Conservation (phyloP, 2,113 vertebrate genomes). For the Emydocephalus ijimae region DNA sequence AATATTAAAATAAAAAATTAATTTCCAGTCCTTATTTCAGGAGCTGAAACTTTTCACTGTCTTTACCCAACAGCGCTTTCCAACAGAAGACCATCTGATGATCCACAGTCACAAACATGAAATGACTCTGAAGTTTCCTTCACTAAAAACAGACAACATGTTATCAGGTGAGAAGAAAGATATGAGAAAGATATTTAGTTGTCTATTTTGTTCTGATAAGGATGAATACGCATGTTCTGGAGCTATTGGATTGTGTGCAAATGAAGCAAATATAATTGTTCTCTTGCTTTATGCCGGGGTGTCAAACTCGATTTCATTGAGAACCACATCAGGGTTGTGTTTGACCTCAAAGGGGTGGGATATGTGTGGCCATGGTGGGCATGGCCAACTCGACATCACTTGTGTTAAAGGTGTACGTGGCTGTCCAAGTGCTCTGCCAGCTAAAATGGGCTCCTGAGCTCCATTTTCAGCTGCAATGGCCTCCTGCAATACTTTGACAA, state of each 20-base stretch:
- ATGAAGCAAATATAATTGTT: not conserved
- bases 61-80: slow-evolving; percentile 86
- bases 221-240: slow-evolving; percentile 18
- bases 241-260: not conserved
- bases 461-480: no score
- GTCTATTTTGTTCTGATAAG: slow-evolving; percentile 32
- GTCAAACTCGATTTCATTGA: no score
- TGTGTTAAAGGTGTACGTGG: no score
- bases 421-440: no score
- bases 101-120: slow-evolving; percentile 99
- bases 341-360: no score
- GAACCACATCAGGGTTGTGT: no score
- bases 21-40: slow-evolving; percentile 55
- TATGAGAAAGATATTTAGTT: slow-evolving; percentile 38
- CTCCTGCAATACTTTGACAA: no score
- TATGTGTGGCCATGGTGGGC: no score
- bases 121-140: slow-evolving; percentile 99
- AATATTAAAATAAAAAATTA: slow-evolving; percentile 50
- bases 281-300: not conserved
- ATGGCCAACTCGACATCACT: no score
- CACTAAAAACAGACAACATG: slow-evolving; percentile 98
- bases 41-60: slow-evolving; percentile 61
- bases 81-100: slow-evolving; percentile 98
- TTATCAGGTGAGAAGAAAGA: slow-evolving; percentile 87
- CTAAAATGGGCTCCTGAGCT: no score